Conservation (phyloP, 2,888 invertebrate species). For the Drosophila yooni region DNA sequence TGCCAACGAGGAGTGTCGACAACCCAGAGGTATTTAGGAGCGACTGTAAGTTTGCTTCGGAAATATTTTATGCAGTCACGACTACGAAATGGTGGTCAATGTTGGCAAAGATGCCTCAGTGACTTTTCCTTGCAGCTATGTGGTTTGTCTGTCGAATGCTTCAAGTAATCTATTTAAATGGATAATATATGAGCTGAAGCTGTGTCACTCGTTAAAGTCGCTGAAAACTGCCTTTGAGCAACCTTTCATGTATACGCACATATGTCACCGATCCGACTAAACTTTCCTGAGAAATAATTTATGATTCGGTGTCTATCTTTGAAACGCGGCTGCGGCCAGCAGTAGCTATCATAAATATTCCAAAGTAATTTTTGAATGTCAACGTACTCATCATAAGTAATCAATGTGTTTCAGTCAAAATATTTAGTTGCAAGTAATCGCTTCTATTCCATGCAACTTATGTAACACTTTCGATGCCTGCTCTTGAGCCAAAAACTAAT, state of each 20-base stretch:
- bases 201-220: conserved; percentile 4
- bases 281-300: conserved; percentile 13
- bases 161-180: conserved; percentile 22
- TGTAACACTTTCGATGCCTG: neutral
- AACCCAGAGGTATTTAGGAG: conserved; percentile 53
- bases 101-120: conserved; percentile 25
- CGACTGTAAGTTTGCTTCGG: conserved; percentile 34
- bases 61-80: conserved; percentile 53
- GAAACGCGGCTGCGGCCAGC: neutral
- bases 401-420: neutral
- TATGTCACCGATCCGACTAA: neutral
- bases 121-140: conserved; percentile 14
- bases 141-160: conserved; percentile 24
- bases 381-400: neutral
- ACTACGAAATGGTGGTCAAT: conserved; percentile 43
- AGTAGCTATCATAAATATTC: conserved; percentile 22
- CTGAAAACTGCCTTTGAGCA: neutral
- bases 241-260: neutral
- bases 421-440: neutral
- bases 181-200: conserved; percentile 31
- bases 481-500: neutral
- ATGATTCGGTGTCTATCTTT: neutral
- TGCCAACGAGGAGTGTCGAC: conserved; percentile 19
- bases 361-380: neutral
- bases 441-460: neutral